Base-by-base conservation (phyloP, 2,113 vertebrate genomes). In the Centrocercus urophasianus region DNA sequence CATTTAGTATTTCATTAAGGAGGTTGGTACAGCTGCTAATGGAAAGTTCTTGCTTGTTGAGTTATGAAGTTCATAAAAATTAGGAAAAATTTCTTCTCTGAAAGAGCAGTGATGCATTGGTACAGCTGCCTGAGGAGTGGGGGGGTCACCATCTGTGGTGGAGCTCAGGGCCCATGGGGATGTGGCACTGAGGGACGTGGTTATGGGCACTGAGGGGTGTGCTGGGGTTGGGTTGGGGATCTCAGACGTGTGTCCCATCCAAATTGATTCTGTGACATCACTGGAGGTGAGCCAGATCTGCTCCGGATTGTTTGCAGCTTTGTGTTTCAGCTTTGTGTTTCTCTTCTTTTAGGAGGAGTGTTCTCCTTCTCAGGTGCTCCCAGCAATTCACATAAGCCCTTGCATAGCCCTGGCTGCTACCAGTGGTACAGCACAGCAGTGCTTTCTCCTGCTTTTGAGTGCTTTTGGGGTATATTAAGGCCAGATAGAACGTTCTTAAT, bases 301-400 rank as follows among this genome's bases (percentile, higher is more conserved):
- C 52, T 54, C 14, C 5, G 5, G 27, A 54, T 16, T 30, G 52
- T 81, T 40, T 54, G 28, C 15, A 30, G 25, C 1, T 13, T 16
- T 38, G n/a, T 11, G 7, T 42, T 5, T 10, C 3, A 30, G 25
- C 1, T 13, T 16, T 38, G n/a, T 11, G 7, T 42, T 5, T 10
- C 3, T 10, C 17, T 9, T 40, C 19, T 42, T 13, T 13, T 36
- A 18, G 61, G 18, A 6, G 15, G n/a, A 10, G 42, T 2, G 1
- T 36, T 77, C 13, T 38, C 19, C 60, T 9, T 57, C 63, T 32
- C 1, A 1, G 56, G 11, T 11, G 5, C 52, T 57, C 30, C 30
- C 18, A 64, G 45, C 14, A 43, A 36, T 70, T 74, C 6, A 1
- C 34, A 10, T 13, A 67, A 86, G 54, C 70, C 43, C 42, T 48